These are phyloP conservation scores for Trichogramma evanescens DNA, from an alignment of 2,888 invertebrate genomes.

Conservation along the genomic window DNA sequence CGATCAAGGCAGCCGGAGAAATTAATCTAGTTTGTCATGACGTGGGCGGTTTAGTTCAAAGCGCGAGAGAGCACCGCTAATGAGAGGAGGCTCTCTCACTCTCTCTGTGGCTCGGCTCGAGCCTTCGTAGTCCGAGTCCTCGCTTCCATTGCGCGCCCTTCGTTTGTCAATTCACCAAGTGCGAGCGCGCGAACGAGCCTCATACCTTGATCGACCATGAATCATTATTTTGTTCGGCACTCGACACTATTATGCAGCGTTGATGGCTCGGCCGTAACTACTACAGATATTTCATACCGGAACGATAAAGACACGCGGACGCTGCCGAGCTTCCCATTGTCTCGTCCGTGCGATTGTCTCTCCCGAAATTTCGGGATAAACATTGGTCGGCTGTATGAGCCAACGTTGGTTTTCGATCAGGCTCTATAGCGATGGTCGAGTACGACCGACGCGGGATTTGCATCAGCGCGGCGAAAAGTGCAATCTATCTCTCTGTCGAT, in stretches of 20 bases:
- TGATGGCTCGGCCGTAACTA: too few relatives aligned
- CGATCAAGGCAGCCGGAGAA: slow-evolving; percentile 40
- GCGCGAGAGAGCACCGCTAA: slow-evolving; percentile 42
- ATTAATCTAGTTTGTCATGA: slow-evolving; percentile 49
- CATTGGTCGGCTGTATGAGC: too few relatives aligned
- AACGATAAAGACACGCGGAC: too few relatives aligned
- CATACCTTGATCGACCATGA: slow-evolving; percentile 14
- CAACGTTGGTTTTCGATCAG: too few relatives aligned
- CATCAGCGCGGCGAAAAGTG: too few relatives aligned
- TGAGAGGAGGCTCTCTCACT: slow-evolving; percentile 38
- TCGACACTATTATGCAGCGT: too few relatives aligned
- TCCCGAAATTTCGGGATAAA: too few relatives aligned
- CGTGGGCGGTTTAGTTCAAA: slow-evolving; percentile 47
- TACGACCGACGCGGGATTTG: too few relatives aligned
- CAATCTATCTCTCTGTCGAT: background rate
- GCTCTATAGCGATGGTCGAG: too few relatives aligned
- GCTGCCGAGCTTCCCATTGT: too few relatives aligned
- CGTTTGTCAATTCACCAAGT: slow-evolving; percentile 16
- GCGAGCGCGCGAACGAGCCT: background rate
- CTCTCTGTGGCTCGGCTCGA: background rate
- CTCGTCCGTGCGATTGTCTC: too few relatives aligned
- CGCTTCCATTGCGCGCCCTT: background rate
- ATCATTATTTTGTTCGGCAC: background rate
- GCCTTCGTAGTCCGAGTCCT: background rate
- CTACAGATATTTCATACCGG: too few relatives aligned